Evolutionary conservation across 2,888 invertebrate genomes (phyloP).

Genomic region (Drosophila imparisetae): DNA sequence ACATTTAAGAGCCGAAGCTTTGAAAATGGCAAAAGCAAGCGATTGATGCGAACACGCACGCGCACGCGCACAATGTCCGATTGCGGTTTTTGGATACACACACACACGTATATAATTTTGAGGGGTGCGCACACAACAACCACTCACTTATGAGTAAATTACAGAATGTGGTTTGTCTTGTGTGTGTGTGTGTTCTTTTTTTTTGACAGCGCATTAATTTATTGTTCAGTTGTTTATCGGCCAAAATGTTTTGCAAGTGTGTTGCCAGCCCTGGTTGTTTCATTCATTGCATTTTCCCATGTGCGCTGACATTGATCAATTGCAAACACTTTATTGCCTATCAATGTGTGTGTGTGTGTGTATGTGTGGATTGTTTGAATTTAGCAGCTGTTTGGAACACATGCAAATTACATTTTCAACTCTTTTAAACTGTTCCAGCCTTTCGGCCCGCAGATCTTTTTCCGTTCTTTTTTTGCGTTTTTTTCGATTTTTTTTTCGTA

Average conservation of each 20-base stretch:
- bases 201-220: conserved; percentile 15
- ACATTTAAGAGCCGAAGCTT: conserved; percentile 27
- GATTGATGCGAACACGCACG: conserved; percentile 50
- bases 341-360: conserved; percentile 14
- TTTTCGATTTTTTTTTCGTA: conserved; percentile 27
- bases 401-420: conserved; percentile 58
- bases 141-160: neutral
- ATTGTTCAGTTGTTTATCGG: conserved; percentile 6
- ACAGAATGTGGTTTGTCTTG: neutral
- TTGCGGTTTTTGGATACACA: conserved; percentile 6
- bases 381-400: conserved; percentile 47
- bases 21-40: conserved; percentile 58
- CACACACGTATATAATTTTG: neutral
- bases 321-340: conserved; percentile 38
- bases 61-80: conserved; percentile 57
- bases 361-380: conserved; percentile 30
- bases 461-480: conserved; percentile 7
- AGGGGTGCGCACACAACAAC: conserved; percentile 24
- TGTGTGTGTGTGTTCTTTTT: neutral
- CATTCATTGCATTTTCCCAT: conserved; percentile 56
- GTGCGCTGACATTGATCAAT: conserved; percentile 62
- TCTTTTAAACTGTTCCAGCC: conserved; percentile 31
- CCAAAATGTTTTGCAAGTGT: neutral
- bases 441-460: conserved; percentile 27
- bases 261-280: conserved; percentile 47